A percentile compares a stretch with the other conserved stretches of the same genome.
Evolutionary conservation across 2,113 vertebrate species (phyloP).

Genomic region (Kryptolebias marmoratus): DNA sequence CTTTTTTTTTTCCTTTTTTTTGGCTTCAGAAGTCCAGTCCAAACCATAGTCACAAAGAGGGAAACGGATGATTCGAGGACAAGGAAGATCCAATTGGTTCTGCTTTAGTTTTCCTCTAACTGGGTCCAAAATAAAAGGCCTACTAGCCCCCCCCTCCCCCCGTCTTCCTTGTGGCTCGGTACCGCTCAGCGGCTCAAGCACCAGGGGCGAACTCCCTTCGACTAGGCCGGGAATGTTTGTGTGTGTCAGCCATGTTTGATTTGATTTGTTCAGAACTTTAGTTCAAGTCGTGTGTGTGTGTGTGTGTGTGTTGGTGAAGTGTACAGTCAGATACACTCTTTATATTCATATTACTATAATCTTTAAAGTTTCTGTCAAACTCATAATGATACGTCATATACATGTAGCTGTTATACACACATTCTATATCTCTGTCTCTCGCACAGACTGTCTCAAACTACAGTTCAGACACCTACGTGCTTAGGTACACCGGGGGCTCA

Average conservation of each 20-base stretch:
- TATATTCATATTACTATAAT: slow-evolving; percentile 77
- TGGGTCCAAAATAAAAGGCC: slow-evolving; percentile 82
- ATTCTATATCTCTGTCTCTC: slow-evolving; percentile 92
- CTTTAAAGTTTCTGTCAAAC: slow-evolving; percentile 78
- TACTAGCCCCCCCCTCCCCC: slow-evolving; percentile 29
- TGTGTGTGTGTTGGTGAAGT: slow-evolving; percentile 47
- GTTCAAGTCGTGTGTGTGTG: slow-evolving; percentile 79
- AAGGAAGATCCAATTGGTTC: slow-evolving; percentile 79
- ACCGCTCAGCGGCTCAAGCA: slow-evolving; percentile 87
- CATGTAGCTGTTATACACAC: slow-evolving; percentile 90
- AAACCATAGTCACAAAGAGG: slow-evolving; percentile 90
- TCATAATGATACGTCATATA: slow-evolving; percentile 81
- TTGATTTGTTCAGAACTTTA: slow-evolving; percentile 54
- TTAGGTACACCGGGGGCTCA: slow-evolving; percentile 56
- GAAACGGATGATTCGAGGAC: slow-evolving; percentile 64
- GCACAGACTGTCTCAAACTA: slow-evolving; percentile 89
- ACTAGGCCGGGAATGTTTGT: slow-evolving; percentile 85
- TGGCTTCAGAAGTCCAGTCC: slow-evolving; percentile 91
- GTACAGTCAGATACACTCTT: slow-evolving; percentile 78
- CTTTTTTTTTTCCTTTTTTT: slow-evolving; percentile 68
- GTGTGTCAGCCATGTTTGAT: slow-evolving; percentile 63
- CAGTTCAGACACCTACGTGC: slow-evolving; percentile 86
- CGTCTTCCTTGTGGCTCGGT: slow-evolving; percentile 80
- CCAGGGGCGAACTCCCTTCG: slow-evolving; percentile 80
- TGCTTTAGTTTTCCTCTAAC: slow-evolving; percentile 70